Evolutionary conservation across 2,113 vertebrate species (phyloP).

Genomic region (Macroglossus sobrinus): DNA sequence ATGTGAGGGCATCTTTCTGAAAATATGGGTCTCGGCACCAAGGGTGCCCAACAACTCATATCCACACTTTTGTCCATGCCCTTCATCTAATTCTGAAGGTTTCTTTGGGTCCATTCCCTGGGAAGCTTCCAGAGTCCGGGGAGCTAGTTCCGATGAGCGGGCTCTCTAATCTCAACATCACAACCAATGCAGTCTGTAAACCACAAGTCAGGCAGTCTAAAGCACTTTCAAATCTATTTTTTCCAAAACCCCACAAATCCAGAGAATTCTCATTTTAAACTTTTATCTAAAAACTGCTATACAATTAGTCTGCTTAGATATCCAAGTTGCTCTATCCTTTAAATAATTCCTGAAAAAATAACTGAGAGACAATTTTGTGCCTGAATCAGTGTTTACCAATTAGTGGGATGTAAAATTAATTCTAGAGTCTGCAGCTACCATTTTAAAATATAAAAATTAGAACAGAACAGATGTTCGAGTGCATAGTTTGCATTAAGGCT

Average conservation of each 20-base stretch:
- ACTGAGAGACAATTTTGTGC: neutral
- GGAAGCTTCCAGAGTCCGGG: neutral
- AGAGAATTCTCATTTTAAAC: neutral
- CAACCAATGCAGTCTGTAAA: neutral
- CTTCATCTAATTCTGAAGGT: neutral
- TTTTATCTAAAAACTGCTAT: neutral
- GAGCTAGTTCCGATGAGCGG: neutral
- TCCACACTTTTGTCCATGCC: neutral
- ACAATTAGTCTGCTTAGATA: neutral
- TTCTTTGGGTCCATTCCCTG: neutral
- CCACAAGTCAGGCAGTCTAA: neutral
- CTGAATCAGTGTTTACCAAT: neutral
- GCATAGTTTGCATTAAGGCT: neutral
- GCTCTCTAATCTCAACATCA: neutral
- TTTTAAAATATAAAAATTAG: neutral
- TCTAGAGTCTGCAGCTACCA: neutral
- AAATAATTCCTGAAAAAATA: neutral
- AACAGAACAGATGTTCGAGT: neutral
- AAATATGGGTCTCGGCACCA: neutral
- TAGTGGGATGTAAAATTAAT: neutral
- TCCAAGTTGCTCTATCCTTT: neutral
- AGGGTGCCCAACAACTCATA: no score
- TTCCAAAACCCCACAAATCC: neutral
- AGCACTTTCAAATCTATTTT: neutral
- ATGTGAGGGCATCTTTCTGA: neutral